Evolutionary conservation across 2,797 vertebrate species (phyloP).

Genomic region (Nasua narica): DNA sequence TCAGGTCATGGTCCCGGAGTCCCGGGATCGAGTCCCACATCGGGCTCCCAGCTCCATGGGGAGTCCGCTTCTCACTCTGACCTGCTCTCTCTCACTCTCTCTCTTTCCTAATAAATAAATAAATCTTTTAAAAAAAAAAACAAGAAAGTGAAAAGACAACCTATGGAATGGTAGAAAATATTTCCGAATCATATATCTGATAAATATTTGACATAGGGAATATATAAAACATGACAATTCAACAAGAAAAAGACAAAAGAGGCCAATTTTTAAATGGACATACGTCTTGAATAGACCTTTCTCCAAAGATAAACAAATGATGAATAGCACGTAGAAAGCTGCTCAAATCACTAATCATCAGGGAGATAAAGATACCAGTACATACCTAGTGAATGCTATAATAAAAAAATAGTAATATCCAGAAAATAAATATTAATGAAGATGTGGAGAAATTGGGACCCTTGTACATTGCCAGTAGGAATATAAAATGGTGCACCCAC

Average conservation of each 20-base stretch:
- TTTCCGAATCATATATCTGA: neutral
- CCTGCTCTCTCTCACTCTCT: too few species aligned
- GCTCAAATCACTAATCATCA: neutral
- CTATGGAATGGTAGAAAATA: neutral
- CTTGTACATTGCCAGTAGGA: neutral
- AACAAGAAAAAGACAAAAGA: neutral
- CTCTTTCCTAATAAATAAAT: too few species aligned
- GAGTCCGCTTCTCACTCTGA: too few species aligned
- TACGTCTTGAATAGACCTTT: neutral
- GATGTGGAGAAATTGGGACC: neutral
- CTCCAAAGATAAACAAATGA: neutral
- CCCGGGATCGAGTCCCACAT: too few species aligned
- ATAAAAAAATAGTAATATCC: neutral
- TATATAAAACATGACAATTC: neutral
- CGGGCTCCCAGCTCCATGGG: too few species aligned
- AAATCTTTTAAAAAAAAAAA: too few species aligned
- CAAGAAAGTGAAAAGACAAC: neutral
- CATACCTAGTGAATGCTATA: neutral
- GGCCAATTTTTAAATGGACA: neutral
- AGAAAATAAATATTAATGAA: neutral
- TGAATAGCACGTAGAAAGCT: neutral
- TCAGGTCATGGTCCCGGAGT: too few species aligned
- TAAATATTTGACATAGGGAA: neutral
- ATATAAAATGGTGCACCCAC: neutral
- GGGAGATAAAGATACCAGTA: neutral